phyloP scores from a whole-genome alignment of 53 echinoderm and acorn worm genomes.

The Luidia sarsii region DNA sequence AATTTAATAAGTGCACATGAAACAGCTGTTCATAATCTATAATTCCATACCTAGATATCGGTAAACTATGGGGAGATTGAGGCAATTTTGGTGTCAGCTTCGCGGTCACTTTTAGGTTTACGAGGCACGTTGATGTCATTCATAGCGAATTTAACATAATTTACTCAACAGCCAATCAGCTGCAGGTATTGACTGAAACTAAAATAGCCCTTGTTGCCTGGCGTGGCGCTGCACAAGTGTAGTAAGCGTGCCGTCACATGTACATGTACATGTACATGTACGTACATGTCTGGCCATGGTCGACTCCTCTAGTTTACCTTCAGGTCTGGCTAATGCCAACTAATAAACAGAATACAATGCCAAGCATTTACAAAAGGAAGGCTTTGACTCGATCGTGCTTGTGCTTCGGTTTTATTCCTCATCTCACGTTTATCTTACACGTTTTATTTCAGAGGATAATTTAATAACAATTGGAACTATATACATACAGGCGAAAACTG shows the following conservation, averaged over 20 bases:
- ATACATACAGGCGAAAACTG: too few relatives aligned
- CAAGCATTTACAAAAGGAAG: too few relatives aligned
- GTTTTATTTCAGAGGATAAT: too few relatives aligned
- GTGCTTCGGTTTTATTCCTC: too few relatives aligned
- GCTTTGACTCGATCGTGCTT: too few relatives aligned
- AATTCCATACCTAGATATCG: not conserved
- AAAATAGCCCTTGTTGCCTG: constrained; percentile 78
- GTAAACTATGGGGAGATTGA: not conserved
- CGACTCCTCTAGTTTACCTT: too few relatives aligned
- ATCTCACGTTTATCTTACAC: too few relatives aligned
- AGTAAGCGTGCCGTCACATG: not conserved
- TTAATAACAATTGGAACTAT: too few relatives aligned
- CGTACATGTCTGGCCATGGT: not conserved
- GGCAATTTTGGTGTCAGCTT: constrained; percentile 10
- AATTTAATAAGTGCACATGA: constrained; percentile 47
- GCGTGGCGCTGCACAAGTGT: not conserved
- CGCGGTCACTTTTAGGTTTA: not conserved
- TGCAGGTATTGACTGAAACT: constrained; percentile 49
- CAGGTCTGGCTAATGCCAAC: too few relatives aligned
- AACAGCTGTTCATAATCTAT: not conserved
- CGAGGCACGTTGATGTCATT: constrained; percentile 65
- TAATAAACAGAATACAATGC: too few relatives aligned
- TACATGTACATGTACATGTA: constrained; percentile 14
- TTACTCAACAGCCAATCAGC: constrained; percentile 57
- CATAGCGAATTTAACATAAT: constrained; percentile 59